Evolutionary conservation across 2,888 invertebrate species (phyloP), one percentile per base, ranked within the genome.

Genomic region (Rhingia campestris): DNA sequence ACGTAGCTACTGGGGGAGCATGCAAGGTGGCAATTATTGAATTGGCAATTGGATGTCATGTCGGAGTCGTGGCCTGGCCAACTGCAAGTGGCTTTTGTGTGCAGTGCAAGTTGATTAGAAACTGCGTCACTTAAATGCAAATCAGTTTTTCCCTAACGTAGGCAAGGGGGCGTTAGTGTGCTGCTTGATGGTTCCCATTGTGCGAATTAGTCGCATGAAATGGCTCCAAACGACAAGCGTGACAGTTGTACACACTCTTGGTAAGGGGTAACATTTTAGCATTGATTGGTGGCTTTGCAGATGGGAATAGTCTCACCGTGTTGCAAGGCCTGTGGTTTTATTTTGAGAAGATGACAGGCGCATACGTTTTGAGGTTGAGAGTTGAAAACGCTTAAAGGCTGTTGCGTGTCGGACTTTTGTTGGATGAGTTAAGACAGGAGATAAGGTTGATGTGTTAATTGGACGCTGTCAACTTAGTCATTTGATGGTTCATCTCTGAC

Each of bases 61-160:
- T 22, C 22, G 22, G 22, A 22, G 22, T 22, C 63, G 67, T 53
- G 69, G 73, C 80, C 67, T 66, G 61, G 79, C 59, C 54, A 66
- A 45, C 61, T 47, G 32, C 9, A 10, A 12, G 22, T 35, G 37
- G 22, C 37, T 41, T 33, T 51, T 30, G 61, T 77, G 56, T 41
- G 67, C 67, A 35, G 61, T 66, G 66, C 56, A 77, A 77, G 77
- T 79, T 70, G 70, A 75, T 80, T 84, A 84, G 74, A 74, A 79
- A 75, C 79, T 84, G 84, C 84, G 84, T 84, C 84, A 84, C 79
- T 84, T 79, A 79, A 75, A 80, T 84, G 84, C 84, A 84, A 84
- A 77, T 82, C 73, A 73, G 73, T 61, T 70, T 76, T 67, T 56
- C 47, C 54, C 53, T 22, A 22, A 22, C 22, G 59, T 64, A 69